These are phyloP conservation scores for Thryonomys swinderianus DNA, from an alignment of 2,113 vertebrate genomes.

Conservation along the genomic window DNA sequence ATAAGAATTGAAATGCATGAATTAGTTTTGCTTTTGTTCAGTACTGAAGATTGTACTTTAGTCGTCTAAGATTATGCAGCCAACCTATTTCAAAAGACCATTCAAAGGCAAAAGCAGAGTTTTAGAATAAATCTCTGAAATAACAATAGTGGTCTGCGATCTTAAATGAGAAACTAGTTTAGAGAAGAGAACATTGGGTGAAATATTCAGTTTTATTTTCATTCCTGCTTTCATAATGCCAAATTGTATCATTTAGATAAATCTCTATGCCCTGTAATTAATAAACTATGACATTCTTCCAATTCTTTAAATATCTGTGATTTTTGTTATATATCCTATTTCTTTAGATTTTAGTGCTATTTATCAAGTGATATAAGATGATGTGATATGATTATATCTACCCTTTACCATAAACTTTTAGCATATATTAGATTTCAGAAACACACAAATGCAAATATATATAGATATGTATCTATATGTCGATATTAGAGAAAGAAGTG, in stretches of 20 bases:
- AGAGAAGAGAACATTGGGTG: neutral
- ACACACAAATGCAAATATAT: neutral
- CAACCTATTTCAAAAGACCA: slow-evolving; percentile 54
- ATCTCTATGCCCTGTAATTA: neutral
- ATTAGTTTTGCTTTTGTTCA: slow-evolving; percentile 15
- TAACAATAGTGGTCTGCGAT: slow-evolving; percentile 49
- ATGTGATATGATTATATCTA: neutral
- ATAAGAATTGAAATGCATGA: slow-evolving; percentile 2
- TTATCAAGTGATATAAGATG: neutral
- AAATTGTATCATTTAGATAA: neutral
- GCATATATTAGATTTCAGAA: neutral
- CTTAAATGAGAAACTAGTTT: slow-evolving; percentile 45
- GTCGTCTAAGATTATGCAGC: slow-evolving; percentile 50
- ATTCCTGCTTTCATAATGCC: neutral
- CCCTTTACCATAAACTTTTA: neutral
- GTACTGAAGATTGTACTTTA: slow-evolving; percentile 37
- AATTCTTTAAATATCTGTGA: neutral
- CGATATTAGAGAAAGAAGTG: no score
- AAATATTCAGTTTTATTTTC: slow-evolving; percentile 60
- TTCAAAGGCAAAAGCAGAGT: slow-evolving; percentile 56
- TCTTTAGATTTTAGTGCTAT: neutral
- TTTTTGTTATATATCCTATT: neutral
- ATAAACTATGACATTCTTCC: neutral
- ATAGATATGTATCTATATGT: neutral
- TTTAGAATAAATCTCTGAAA: slow-evolving; percentile 52